Evolutionary conservation across 2,888 invertebrate genomes (phyloP).

Genomic region (Parnassius orleans): DNA sequence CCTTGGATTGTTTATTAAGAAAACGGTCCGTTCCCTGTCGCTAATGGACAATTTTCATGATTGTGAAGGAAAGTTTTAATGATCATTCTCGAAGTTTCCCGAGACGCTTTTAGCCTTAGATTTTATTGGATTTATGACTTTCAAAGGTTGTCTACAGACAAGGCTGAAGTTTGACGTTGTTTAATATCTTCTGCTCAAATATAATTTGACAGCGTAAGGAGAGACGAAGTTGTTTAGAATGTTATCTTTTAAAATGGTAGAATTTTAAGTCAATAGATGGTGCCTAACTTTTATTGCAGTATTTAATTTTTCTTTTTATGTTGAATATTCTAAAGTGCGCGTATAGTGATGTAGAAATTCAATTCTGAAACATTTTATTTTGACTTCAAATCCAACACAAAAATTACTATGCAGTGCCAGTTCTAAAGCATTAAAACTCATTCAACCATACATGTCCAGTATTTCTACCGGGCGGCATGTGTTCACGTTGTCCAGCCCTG

Average conservation of each 20-base stretch:
- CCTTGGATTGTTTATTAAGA: constrained; percentile 38
- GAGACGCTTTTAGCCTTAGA: constrained; percentile 41
- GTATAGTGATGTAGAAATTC: too few species aligned
- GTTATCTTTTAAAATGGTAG: neutral
- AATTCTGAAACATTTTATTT: too few species aligned
- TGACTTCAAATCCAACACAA: too few species aligned
- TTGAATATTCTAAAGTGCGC: too few species aligned
- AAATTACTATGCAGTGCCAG: neutral
- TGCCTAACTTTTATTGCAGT: too few species aligned
- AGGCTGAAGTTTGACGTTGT: constrained; percentile 23
- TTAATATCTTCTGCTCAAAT: constrained; percentile 21
- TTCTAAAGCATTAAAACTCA: neutral
- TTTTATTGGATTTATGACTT: constrained; percentile 45
- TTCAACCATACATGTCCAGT: neutral
- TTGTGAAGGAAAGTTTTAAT: constrained; percentile 48
- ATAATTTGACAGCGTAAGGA: constrained; percentile 15
- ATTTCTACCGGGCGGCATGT: constrained; percentile 19
- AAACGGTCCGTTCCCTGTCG: constrained; percentile 33
- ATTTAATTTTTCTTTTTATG: too few species aligned
- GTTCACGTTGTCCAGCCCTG: constrained; percentile 16
- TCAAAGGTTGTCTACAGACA: constrained; percentile 29
- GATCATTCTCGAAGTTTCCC: constrained; percentile 44
- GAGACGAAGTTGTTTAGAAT: neutral
- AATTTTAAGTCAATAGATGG: too few species aligned
- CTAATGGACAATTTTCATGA: constrained; percentile 47